Conservation (phyloP, 2,797 vertebrate genomes). For the Tinamus major region DNA sequence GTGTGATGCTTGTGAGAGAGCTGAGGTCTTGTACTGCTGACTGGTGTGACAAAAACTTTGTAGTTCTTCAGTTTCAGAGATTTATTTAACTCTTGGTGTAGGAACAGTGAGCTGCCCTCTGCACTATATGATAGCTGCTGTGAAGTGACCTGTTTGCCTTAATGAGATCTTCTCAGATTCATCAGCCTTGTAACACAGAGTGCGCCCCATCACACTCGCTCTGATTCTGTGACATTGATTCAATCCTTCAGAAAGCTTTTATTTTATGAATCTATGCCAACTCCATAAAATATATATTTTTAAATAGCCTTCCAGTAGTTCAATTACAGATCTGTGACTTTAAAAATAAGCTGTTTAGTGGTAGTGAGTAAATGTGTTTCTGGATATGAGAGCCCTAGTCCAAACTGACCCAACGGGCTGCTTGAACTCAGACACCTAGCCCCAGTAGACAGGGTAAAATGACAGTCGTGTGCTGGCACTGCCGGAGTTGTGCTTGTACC, state of each 20-base stretch:
- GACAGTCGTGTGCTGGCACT: not conserved
- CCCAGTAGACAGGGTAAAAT: not conserved
- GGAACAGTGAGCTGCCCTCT: not conserved
- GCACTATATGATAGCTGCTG: fast-evolving
- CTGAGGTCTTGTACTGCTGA: not conserved
- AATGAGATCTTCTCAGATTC: not conserved
- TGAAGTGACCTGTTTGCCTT: not conserved
- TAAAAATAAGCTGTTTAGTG: not conserved
- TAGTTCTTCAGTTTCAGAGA: not conserved
- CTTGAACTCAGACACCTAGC: not conserved
- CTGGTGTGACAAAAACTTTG: not conserved
- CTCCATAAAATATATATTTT: not conserved
- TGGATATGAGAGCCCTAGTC: not conserved
- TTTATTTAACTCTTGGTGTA: not conserved
- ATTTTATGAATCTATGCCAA: not conserved
- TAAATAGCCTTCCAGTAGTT: not conserved
- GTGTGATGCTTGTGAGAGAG: not conserved
- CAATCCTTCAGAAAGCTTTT: not conserved
- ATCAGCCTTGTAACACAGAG: not conserved
- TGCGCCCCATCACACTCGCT: not conserved
- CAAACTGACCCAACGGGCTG: not conserved
- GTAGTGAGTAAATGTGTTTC: not conserved
- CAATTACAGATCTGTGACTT: not conserved
- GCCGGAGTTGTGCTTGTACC: not conserved
- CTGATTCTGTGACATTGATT: not conserved